These are phyloP conservation scores for Brotula barbata DNA, from an alignment of 2,797 vertebrate species.

Conservation along the genomic window DNA sequence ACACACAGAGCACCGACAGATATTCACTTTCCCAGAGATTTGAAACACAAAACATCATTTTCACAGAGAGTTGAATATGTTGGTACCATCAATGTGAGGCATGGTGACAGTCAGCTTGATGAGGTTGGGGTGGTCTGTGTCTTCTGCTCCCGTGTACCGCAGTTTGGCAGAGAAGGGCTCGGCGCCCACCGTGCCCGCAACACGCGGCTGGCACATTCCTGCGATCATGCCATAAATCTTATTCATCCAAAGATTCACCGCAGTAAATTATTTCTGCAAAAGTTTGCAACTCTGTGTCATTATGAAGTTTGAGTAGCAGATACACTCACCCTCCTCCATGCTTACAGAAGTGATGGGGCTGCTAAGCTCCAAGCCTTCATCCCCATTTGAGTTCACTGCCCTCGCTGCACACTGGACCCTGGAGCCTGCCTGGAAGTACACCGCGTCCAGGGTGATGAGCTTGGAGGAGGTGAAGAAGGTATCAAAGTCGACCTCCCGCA, in stretches of 20 bases:
- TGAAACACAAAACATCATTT: neutral
- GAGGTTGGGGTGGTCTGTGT: slow-evolving; percentile 86
- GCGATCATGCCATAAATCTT: slow-evolving; percentile 51
- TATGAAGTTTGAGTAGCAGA: slow-evolving; percentile 12
- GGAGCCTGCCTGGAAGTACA: slow-evolving; percentile 94
- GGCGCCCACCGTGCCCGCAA: slow-evolving; percentile 88
- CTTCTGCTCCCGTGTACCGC: slow-evolving; percentile 89
- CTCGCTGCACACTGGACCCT: slow-evolving; percentile 92
- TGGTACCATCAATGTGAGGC: slow-evolving; percentile 93
- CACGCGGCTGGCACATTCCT: slow-evolving; percentile 92
- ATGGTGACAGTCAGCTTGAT: slow-evolving; percentile 92
- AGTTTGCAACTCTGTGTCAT: slow-evolving; percentile 18
- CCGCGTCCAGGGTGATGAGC: slow-evolving; percentile 90
- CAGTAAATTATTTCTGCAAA: slow-evolving; percentile 14
- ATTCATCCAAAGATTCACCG: slow-evolving; percentile 23
- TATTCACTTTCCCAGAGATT: neutral
- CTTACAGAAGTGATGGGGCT: slow-evolving; percentile 85
- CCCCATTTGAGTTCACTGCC: slow-evolving; percentile 87
- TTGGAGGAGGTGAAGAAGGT: slow-evolving; percentile 97
- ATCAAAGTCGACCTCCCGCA: slow-evolving; percentile 93
- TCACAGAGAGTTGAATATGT: neutral
- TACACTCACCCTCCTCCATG: slow-evolving; percentile 83
- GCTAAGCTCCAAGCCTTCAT: slow-evolving; percentile 90
- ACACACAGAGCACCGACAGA: slow-evolving; percentile 45
- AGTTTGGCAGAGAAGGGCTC: slow-evolving; percentile 95